Base-by-base conservation (phyloP, 2,113 vertebrate species). In the Petrocephalus zakoni region DNA sequence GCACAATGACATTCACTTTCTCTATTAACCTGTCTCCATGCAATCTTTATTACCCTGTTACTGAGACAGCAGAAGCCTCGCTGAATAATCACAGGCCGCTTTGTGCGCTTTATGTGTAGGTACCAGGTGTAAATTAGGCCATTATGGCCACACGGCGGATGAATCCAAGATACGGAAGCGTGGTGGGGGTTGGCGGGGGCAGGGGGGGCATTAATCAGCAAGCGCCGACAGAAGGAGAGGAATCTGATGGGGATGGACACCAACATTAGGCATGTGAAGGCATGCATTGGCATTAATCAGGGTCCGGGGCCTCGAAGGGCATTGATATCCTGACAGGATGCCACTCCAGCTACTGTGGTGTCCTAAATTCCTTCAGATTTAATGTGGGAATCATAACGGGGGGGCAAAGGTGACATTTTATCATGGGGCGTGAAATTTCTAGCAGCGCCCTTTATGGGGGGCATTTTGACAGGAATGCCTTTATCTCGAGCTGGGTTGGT, bases 31-130 rank as follows among this genome's bases (percentile, higher is more conserved):
- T 83, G 81, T 83, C 81, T 49, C 46, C 17, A 13, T 17, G 34
- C 34, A 6, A 78, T 83, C 46, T 83, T 83, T 83, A 83, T 83
- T 83, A 49, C 46, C 22, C 81, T 83, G 49, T 83, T 49, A 83
- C 81, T 22, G 81, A 83, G 46, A 49, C 19, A 7, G 46, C 81
- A 47, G 81, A 46, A 49, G 81, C 46, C 21, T 42, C 19, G 47
- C 81, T 83, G 81, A 46, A 83, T 83, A 83, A 83, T 83, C 81
- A 83, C 42, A 8, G 46, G 15, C 81, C 19, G 6, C 81, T 4
- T 83, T 83, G 19, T 22, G 42, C 10, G 17, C 22, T 83, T 83
- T 83, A 83, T 83, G 81, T 49, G 46, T 49, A 83, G 37, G 81
- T 83, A 19, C 34, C 72, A 78, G 13, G 29, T 78, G 34, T 78